Percentiles rank a stretch among this genome's conserved stretches.
phyloP scores from a whole-genome alignment of 2,113 vertebrate genomes.

The Hucho hucho region DNA sequence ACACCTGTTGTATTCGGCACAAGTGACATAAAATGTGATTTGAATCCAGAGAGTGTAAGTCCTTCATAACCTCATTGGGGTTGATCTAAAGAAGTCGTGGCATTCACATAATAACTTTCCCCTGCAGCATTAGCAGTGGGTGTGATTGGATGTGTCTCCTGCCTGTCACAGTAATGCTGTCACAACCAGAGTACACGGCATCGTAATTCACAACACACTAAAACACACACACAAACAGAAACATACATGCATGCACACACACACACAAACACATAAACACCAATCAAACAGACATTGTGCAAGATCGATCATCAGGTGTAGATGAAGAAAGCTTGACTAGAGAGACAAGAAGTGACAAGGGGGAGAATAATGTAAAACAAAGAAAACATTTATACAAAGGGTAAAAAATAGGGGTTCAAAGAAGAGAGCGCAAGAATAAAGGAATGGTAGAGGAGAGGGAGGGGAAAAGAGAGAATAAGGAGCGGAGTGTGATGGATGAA shows the following conservation, averaged over 20 bases:
- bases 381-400: neutral
- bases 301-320: neutral
- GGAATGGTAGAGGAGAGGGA: neutral
- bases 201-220: neutral
- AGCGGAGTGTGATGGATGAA: constrained; percentile 4
- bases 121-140: constrained; percentile 19
- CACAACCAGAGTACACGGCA: constrained; percentile 22
- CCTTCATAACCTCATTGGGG: constrained; percentile 47
- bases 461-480: constrained; percentile 16
- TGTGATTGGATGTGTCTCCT: constrained; percentile 54
- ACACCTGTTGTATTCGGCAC: too few relatives aligned
- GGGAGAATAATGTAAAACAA: neutral
- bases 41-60: constrained; percentile 27
- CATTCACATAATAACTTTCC: constrained; percentile 59
- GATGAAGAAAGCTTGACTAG: neutral
- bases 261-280: neutral
- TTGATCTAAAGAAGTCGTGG: constrained; percentile 66
- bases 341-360: neutral
- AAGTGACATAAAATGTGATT: too few relatives aligned
- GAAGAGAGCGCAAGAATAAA: constrained; percentile 16
- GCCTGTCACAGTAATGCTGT: constrained; percentile 46
- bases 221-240: constrained; percentile 21
- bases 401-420: constrained; percentile 8
- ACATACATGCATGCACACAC: neutral
- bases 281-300: neutral